These are phyloP conservation scores for Ceratosolen solmsi DNA, from an alignment of 1,140 invertebrate genomes.

Conservation along the genomic window DNA sequence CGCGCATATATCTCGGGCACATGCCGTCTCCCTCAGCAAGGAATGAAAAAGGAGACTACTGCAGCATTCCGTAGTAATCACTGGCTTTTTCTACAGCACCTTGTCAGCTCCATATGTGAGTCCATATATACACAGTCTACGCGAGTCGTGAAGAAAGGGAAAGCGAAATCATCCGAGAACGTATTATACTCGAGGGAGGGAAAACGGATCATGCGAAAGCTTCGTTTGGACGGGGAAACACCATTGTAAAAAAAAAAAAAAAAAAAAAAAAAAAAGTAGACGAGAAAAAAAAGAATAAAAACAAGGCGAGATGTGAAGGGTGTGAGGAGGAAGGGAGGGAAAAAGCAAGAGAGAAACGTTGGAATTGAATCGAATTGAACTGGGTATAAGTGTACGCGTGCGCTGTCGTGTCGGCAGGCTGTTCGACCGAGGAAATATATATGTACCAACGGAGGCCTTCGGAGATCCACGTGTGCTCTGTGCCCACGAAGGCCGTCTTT, in stretches of 20 bases:
- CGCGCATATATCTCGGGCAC: not conserved
- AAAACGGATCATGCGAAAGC: slow-evolving; percentile 43
- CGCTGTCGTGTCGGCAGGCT: slow-evolving; percentile 46
- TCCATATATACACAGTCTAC: not conserved
- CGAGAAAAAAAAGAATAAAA: not conserved
- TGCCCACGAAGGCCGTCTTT: slow-evolving; percentile 7
- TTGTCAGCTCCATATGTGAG: not conserved
- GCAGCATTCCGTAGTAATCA: slow-evolving; percentile 29
- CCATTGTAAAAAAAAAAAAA: not conserved
- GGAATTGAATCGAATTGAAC: slow-evolving; percentile 49
- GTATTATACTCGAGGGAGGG: slow-evolving; percentile 50
- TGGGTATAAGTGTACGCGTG: slow-evolving; percentile 4
- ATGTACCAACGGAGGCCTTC: slow-evolving; percentile 27
- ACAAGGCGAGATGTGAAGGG: not conserved
- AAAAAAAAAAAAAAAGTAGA: not conserved
- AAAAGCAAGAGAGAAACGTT: not conserved
- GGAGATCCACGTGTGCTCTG: not conserved
- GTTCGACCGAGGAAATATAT: slow-evolving; percentile 44
- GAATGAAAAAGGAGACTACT: not conserved
- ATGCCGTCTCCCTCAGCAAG: not conserved
- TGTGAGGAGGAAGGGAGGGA: not conserved
- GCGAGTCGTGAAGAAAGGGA: not conserved
- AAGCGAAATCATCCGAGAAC: slow-evolving; percentile 45
- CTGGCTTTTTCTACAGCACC: slow-evolving; percentile 4
- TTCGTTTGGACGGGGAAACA: not conserved